Conservation (phyloP, 2,113 vertebrate species). For the Stegostoma tigrinum region DNA sequence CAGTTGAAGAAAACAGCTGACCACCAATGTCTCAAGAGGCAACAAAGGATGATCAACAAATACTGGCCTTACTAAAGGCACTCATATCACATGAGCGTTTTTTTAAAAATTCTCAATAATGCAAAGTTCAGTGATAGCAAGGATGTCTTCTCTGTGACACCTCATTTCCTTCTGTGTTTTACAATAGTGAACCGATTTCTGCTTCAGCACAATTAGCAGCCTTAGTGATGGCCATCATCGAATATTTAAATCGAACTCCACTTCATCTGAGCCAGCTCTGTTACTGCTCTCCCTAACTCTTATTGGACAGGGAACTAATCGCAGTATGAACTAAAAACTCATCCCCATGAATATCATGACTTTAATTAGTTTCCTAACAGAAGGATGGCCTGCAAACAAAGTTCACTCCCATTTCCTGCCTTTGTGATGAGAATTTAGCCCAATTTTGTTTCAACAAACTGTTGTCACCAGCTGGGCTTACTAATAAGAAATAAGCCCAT, state of each 20-base stretch:
- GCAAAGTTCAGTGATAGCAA: background rate
- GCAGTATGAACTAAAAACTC: background rate
- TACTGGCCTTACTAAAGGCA: background rate
- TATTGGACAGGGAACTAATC: background rate
- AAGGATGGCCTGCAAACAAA: background rate
- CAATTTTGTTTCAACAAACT: background rate
- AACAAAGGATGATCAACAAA: background rate
- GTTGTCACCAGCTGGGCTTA: background rate
- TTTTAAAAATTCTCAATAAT: background rate
- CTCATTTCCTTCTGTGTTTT: background rate
- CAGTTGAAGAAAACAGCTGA: background rate
- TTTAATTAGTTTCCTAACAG: background rate
- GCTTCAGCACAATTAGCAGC: background rate
- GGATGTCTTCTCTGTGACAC: background rate
- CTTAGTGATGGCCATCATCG: background rate
- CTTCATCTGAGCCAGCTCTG: background rate
- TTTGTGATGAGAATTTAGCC: background rate
- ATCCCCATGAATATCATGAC: background rate
- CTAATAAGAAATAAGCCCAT: background rate
- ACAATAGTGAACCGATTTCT: background rate
- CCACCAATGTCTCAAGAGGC: too few relatives aligned
- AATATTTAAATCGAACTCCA: background rate
- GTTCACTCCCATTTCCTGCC: background rate
- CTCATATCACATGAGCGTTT: background rate
- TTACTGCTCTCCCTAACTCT: background rate